These are phyloP conservation scores for Trachymyrmex cornetzi DNA, from an alignment of 1,140 invertebrate species.

Conservation along the genomic window DNA sequence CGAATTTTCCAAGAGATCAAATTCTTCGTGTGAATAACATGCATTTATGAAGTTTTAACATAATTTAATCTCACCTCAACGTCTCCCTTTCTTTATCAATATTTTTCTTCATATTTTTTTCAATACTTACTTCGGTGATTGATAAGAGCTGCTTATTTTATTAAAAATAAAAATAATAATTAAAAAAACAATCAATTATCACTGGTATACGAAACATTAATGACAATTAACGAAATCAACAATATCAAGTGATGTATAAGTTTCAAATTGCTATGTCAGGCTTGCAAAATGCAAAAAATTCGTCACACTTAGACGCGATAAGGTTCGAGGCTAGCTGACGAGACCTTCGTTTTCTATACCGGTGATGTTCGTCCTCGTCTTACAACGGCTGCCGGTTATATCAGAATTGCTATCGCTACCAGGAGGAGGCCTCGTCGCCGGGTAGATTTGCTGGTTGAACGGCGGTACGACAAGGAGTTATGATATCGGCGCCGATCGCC, in stretches of 20 bases:
- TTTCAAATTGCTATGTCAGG: background rate
- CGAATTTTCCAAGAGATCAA: background rate
- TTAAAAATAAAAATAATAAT: too few relatives aligned
- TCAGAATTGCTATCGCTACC: conserved; percentile 83
- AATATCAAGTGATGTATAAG: background rate
- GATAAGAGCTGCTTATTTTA: background rate
- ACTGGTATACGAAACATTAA: background rate
- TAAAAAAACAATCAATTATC: background rate
- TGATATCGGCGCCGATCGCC: conserved; percentile 86
- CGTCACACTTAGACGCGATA: conserved; percentile 50
- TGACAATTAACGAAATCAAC: background rate
- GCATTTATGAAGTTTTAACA: background rate
- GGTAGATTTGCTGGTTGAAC: conserved; percentile 83
- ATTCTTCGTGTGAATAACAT: conserved; percentile 25
- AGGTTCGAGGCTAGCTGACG: background rate
- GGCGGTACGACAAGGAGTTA: conserved; percentile 86
- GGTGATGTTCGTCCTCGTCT: conserved; percentile 71
- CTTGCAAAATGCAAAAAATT: conserved; percentile 10
- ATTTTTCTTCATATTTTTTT: background rate
- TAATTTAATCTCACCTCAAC: background rate
- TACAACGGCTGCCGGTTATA: conserved; percentile 72
- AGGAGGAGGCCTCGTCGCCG: conserved; percentile 71
- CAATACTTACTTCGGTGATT: background rate
- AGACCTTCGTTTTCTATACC: conserved; percentile 66
- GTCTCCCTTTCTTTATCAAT: background rate